Percentiles rank a stretch among this genome's conserved stretches.
Evolutionary conservation across 2,888 invertebrate genomes (phyloP).

Genomic region (Eupithecia pulchellata): DNA sequence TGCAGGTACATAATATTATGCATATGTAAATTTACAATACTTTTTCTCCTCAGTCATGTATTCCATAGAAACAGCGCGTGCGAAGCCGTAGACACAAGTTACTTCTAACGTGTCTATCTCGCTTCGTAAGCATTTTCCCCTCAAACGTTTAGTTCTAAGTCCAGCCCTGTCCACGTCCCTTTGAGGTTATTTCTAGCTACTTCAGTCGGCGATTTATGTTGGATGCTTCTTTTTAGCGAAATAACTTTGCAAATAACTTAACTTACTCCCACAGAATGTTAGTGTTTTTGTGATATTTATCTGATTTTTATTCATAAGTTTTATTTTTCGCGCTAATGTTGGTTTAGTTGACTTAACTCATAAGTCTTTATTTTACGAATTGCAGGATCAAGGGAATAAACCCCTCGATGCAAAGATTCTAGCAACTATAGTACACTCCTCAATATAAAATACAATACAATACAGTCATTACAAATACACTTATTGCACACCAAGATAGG

Average conservation of each 20-base stretch:
- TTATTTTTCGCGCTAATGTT: not conserved
- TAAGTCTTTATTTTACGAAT: no score
- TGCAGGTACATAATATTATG: no score
- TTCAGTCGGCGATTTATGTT: conserved; percentile 17
- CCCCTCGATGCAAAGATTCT: no score
- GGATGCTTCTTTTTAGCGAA: conserved; percentile 19
- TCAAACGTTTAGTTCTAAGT: not conserved
- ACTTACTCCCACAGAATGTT: not conserved
- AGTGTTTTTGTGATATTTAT: not conserved
- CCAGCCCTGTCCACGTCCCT: conserved; percentile 9
- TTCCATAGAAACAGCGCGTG: not conserved
- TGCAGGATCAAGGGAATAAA: not conserved
- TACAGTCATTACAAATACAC: no score
- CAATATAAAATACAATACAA: no score
- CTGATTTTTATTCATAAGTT: not conserved
- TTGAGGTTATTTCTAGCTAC: conserved; percentile 25
- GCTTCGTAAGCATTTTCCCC: not conserved
- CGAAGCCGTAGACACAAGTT: not conserved
- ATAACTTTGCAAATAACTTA: conserved; percentile 11
- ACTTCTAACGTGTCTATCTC: not conserved
- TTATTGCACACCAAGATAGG: no score
- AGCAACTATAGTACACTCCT: no score
- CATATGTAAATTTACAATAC: no score
- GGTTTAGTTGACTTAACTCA: not conserved
- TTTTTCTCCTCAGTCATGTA: no score